Percentiles rank a stretch among this genome's conserved stretches.
phyloP scores from a whole-genome alignment of 2,888 invertebrate species.

The Atethmia centrago region DNA sequence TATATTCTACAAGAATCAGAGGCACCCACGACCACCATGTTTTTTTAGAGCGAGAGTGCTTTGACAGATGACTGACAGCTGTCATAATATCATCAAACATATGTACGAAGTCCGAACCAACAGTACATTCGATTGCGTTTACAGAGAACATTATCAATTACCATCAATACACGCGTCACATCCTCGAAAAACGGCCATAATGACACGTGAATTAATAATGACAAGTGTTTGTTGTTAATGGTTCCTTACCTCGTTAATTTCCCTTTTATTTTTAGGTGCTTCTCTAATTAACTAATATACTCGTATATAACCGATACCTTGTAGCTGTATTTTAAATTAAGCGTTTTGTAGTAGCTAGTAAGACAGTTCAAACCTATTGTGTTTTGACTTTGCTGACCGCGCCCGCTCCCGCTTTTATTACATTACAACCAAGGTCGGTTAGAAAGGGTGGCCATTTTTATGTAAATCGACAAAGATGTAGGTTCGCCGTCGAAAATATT shows the following conservation, averaged over 20 bases:
- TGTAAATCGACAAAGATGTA: conserved; percentile 68
- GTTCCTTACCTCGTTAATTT: not conserved
- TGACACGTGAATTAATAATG: not conserved
- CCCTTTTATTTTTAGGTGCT: not conserved
- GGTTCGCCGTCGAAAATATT: conserved; percentile 54
- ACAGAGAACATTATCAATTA: not conserved
- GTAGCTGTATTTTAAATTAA: not conserved
- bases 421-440: conserved; percentile 8
- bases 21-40: no score
- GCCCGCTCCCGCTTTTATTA: not conserved
- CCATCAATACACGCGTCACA: no score
- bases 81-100: not conserved
- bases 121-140: not conserved
- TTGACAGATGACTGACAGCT: not conserved
- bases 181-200: no score
- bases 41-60: no score
- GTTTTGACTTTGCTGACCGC: not conserved
- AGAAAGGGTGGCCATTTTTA: conserved; percentile 65
- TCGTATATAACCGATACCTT: not conserved
- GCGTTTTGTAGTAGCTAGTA: not conserved
- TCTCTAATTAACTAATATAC: not conserved
- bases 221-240: not conserved
- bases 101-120: not conserved
- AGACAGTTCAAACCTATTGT: not conserved
- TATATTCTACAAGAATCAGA: no score